Conservation (phyloP, 1,140 invertebrate genomes). For the Zaprionus vittiger region DNA sequence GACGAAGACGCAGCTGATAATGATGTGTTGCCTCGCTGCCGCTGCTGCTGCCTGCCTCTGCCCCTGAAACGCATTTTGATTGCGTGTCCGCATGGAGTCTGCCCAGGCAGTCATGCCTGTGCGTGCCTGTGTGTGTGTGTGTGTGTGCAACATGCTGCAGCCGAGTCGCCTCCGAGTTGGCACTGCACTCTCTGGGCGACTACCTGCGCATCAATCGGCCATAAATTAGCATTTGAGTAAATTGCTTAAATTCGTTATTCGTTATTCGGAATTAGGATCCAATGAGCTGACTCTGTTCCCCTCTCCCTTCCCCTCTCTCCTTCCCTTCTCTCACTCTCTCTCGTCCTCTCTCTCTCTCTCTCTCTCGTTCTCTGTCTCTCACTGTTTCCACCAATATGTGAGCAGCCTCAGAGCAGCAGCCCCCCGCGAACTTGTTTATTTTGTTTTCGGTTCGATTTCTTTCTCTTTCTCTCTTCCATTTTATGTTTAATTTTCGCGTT, state of each 20-base stretch:
- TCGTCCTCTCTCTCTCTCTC: conserved; percentile 13
- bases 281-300: conserved; percentile 60
- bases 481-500: conserved; percentile 69
- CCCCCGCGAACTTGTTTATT: conserved; percentile 71
- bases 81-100: conserved; percentile 35
- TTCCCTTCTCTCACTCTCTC: not conserved
- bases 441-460: conserved; percentile 28
- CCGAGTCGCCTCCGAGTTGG: conserved; percentile 22
- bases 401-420: conserved; percentile 38
- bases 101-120: not conserved
- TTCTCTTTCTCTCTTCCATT: conserved; percentile 19
- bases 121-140: not conserved
- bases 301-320: conserved; percentile 15
- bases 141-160: conserved; percentile 30
- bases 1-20: conserved; percentile 53
- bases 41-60: conserved; percentile 20
- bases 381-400: conserved; percentile 34
- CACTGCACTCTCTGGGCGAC: conserved; percentile 35
- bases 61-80: conserved; percentile 38
- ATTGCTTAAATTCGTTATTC: conserved; percentile 84
- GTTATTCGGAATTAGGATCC: conserved; percentile 84
- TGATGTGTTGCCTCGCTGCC: conserved; percentile 55
- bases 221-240: conserved; percentile 84
- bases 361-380: conserved; percentile 12
- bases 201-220: conserved; percentile 83